These are phyloP conservation scores for Tinamus major DNA, from an alignment of 2,797 vertebrate species.

Conservation along the genomic window DNA sequence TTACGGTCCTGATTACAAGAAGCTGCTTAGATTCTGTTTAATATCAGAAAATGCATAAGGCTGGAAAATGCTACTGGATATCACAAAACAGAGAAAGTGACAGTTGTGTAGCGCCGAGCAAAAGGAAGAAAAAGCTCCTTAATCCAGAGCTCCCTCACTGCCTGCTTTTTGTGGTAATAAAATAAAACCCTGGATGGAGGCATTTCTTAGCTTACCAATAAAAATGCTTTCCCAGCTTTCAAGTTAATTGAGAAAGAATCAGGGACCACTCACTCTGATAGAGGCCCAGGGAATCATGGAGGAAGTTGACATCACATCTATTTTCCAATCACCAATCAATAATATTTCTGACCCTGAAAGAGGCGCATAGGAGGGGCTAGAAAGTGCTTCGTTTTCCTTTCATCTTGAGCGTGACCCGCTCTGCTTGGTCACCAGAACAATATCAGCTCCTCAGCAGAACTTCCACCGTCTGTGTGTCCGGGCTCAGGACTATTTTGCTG, in stretches of 20 bases:
- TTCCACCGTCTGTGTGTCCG: neutral
- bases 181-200: slow-evolving; percentile 25
- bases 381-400: neutral
- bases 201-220: slow-evolving; percentile 34
- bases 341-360: neutral
- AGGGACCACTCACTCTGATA: neutral
- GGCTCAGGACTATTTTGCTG: neutral
- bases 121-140: neutral
- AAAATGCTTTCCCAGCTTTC: slow-evolving; percentile 34
- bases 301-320: neutral
- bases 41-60: slow-evolving; percentile 5
- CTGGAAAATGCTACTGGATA: neutral
- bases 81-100: neutral
- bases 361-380: neutral
- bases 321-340: slow-evolving; percentile 14
- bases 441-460: neutral
- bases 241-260: slow-evolving; percentile 57
- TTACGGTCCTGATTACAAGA: slow-evolving; percentile 21
- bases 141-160: neutral
- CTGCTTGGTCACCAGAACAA: neutral
- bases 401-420: neutral
- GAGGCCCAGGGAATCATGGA: slow-evolving; percentile 14
- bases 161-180: neutral
- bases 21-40: slow-evolving; percentile 11
- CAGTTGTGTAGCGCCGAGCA: neutral